Evolutionary conservation across 1,140 invertebrate genomes (phyloP).

Genomic region (Trichonephila inaurata): DNA sequence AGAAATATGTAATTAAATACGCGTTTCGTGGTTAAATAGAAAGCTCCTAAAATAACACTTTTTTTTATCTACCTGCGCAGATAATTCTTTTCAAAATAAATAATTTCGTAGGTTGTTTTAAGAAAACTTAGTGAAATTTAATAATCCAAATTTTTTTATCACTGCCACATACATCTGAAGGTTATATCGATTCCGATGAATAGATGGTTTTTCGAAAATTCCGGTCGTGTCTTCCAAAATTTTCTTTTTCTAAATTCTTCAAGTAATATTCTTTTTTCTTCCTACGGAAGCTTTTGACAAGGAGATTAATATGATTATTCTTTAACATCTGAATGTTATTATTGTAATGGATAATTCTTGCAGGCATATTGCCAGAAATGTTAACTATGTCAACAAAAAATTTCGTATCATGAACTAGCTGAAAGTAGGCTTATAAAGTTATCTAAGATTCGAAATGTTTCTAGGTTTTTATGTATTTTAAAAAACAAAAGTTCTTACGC

Average conservation of each 20-base stretch:
- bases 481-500: too few relatives aligned
- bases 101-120: too few relatives aligned
- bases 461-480: too few relatives aligned
- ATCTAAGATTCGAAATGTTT: too few relatives aligned
- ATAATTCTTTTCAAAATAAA: too few relatives aligned
- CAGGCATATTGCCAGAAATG: neutral
- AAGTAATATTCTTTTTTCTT: neutral
- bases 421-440: neutral
- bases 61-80: too few relatives aligned
- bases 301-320: neutral
- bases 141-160: too few relatives aligned
- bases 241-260: neutral
- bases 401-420: neutral
- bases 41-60: too few relatives aligned
- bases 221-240: neutral
- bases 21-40: too few relatives aligned
- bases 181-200: neutral
- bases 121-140: too few relatives aligned
- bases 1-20: too few relatives aligned
- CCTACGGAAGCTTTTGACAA: neutral
- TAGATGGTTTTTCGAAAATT: neutral
- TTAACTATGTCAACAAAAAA: neutral
- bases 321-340: neutral
- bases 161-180: too few relatives aligned
- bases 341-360: neutral